Evolutionary conservation across 2,888 invertebrate species (phyloP).

Genomic region (Caenorhabditis imperialis): DNA sequence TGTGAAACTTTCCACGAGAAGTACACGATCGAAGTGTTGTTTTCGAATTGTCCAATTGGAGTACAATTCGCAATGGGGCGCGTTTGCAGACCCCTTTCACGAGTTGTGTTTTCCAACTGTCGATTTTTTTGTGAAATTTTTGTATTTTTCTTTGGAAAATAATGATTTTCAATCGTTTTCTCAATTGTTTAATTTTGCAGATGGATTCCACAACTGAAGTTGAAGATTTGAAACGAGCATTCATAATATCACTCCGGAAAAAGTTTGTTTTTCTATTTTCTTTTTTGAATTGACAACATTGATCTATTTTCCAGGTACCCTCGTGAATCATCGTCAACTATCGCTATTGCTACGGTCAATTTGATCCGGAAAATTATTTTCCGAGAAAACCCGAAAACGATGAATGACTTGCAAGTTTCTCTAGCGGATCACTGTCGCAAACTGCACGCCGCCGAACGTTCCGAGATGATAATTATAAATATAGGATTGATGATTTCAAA

Average conservation of each 20-base stretch:
- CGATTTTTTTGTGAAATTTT: constrained; percentile 3
- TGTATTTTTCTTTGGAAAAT: not conserved
- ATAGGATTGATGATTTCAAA: constrained; percentile 65
- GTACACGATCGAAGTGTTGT: not conserved
- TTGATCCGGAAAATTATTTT: constrained; percentile 56
- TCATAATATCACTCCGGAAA: constrained; percentile 27
- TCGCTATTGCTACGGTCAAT: constrained; percentile 52
- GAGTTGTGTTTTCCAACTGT: not conserved
- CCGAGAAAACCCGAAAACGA: constrained; percentile 58
- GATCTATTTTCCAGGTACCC: constrained; percentile 31
- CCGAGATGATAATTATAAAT: constrained; percentile 66
- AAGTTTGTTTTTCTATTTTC: constrained; percentile 20
- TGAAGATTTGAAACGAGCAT: constrained; percentile 23
- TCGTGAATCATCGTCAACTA: constrained; percentile 49
- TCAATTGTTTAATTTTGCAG: constrained; percentile 1
- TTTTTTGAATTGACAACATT: not conserved
- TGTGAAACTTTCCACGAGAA: not conserved
- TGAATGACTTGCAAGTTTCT: constrained; percentile 40
- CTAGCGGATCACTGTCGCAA: constrained; percentile 57
- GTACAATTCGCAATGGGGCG: constrained; percentile 13
- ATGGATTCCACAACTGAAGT: constrained; percentile 37
- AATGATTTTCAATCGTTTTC: not conserved
- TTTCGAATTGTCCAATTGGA: constrained; percentile 14
- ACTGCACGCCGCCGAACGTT: constrained; percentile 41
- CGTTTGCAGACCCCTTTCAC: constrained; percentile 7